A percentile compares a stretch with the other conserved stretches of the same genome.
phyloP scores from a whole-genome alignment of 2,113 vertebrate genomes.

The Etheostoma cragini region DNA sequence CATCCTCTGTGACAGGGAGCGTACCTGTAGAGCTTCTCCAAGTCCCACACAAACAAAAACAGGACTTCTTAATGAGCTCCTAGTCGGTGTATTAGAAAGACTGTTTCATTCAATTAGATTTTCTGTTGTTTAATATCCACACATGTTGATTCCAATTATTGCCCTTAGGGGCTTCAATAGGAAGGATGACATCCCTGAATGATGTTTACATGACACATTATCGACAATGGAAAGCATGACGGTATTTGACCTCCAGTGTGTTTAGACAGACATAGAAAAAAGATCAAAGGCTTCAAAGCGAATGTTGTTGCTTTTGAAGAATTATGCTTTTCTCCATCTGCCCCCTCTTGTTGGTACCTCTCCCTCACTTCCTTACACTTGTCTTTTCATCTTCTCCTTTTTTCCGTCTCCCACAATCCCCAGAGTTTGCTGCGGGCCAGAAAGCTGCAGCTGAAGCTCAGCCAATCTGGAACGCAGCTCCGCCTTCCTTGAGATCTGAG shows the following conservation, averaged over 20 bases:
- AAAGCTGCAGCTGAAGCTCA: slow-evolving; percentile 86
- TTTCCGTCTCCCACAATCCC: slow-evolving; percentile 81
- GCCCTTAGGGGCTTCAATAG: slow-evolving; percentile 1
- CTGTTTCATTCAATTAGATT: slow-evolving; percentile 27
- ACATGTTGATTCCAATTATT: slow-evolving; percentile 22
- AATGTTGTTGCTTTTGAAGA: slow-evolving; percentile 80
- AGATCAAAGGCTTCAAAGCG: slow-evolving; percentile 78
- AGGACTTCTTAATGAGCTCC: slow-evolving; percentile 22
- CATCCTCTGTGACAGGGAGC: slow-evolving; percentile 14
- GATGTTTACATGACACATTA: slow-evolving; percentile 55
- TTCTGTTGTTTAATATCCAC: slow-evolving; percentile 7
- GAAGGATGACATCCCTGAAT: slow-evolving; percentile 29
- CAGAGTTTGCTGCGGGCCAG: slow-evolving; percentile 84
- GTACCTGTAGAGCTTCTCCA: slow-evolving; percentile 31
- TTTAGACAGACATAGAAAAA: slow-evolving; percentile 64
- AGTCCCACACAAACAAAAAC: slow-evolving; percentile 32
- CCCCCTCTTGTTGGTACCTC: slow-evolving; percentile 43
- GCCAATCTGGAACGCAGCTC: slow-evolving; percentile 88
- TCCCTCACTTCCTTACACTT: slow-evolving; percentile 85
- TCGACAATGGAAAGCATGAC: slow-evolving; percentile 38
- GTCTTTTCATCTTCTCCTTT: slow-evolving; percentile 87
- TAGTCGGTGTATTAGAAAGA: background rate
- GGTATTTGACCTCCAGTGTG: slow-evolving; percentile 69
- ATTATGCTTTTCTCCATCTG: slow-evolving; percentile 61
- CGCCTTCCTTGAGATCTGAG: slow-evolving; percentile 86